These are phyloP conservation scores for Leptinotarsa tumamoca DNA, from an alignment of 2,888 invertebrate species.

Conservation along the genomic window DNA sequence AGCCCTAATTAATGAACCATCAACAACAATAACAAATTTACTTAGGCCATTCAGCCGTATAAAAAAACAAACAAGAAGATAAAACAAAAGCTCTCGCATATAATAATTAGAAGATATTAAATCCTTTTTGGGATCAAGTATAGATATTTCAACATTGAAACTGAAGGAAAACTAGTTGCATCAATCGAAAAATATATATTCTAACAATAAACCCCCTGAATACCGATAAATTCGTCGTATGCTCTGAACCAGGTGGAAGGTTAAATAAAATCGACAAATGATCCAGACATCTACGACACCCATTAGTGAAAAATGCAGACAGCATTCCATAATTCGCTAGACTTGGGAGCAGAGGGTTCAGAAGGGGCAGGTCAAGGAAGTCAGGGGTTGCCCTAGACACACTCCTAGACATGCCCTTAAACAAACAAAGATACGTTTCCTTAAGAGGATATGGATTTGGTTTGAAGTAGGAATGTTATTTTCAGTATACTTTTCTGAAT, in stretches of 20 bases:
- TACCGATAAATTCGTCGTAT: not conserved
- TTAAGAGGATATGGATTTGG: conserved; percentile 24
- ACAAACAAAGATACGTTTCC: not conserved
- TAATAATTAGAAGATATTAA: too few species aligned
- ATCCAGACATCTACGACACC: conserved; percentile 44
- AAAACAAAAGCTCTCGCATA: too few species aligned
- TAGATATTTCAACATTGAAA: too few species aligned
- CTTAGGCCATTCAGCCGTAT: too few species aligned
- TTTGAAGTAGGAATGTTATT: too few species aligned
- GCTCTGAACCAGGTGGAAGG: conserved; percentile 10
- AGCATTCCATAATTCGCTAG: conserved; percentile 47
- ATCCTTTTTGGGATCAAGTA: too few species aligned
- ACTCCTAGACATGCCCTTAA: conserved; percentile 28
- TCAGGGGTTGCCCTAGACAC: conserved; percentile 42
- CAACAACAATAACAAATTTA: too few species aligned
- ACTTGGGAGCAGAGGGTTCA: conserved; percentile 46
- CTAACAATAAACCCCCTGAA: not conserved
- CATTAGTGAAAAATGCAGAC: conserved; percentile 51
- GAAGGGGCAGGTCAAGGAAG: conserved; percentile 48
- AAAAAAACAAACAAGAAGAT: too few species aligned
- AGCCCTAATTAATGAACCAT: too few species aligned
- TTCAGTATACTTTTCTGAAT: too few species aligned
- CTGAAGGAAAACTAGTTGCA: too few species aligned
- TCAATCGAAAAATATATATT: too few species aligned
- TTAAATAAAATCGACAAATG: conserved; percentile 23